These are phyloP conservation scores for Lycaon pictus DNA, from an alignment of 2,113 vertebrate genomes.

Conservation along the genomic window DNA sequence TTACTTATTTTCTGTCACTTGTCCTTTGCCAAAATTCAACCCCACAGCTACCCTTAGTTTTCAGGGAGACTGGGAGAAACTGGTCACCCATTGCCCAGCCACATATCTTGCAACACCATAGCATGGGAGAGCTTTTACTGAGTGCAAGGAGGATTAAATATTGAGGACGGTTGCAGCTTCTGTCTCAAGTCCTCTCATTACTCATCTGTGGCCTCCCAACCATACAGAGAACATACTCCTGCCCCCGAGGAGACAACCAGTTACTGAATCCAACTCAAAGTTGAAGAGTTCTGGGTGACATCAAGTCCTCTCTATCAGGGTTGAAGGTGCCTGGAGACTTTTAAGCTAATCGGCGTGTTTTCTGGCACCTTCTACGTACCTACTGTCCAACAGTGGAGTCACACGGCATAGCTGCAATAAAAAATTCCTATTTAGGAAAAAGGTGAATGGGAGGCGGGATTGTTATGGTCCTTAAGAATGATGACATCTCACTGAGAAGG, in stretches of 20 bases:
- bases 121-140: neutral
- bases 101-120: neutral
- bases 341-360: neutral
- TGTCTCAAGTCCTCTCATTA: neutral
- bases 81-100: neutral
- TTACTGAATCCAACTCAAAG: neutral
- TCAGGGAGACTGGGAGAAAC: neutral
- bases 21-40: neutral
- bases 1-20: neutral
- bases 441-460: neutral
- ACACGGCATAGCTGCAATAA: neutral
- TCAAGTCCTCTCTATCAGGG: neutral
- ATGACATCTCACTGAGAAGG: slow-evolving; percentile 39
- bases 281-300: neutral
- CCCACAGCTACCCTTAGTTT: neutral
- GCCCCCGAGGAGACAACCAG: neutral
- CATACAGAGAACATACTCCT: neutral
- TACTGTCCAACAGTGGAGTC: neutral
- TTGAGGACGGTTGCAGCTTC: neutral
- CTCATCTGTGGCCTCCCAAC: neutral
- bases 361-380: neutral
- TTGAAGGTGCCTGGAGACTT: neutral
- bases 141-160: neutral
- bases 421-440: neutral
- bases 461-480: neutral